Base-by-base conservation (phyloP, 64 coral and sea anemone species). In the Hydrozoanthus tunicans region DNA sequence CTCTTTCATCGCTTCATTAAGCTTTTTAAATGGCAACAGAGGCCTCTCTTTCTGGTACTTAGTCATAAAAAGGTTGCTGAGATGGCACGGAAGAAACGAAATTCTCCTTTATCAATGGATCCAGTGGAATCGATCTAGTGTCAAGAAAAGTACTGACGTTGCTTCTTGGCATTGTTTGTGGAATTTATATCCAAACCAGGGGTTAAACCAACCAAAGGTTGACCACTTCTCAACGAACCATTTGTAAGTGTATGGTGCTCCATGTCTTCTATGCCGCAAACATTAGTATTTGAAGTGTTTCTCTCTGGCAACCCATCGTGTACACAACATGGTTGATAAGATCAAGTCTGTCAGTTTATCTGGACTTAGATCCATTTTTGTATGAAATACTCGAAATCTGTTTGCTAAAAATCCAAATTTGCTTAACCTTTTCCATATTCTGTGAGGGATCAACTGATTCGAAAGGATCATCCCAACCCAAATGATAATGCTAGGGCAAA, bases 401-500 rank as follows among this genome's bases (percentile, higher is more conserved):
- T 76, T 76, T 3, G 11, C 43, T 3, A 76, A 53, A 76, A 53
- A 12, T 10, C 72, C 72, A 53, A 76, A 76, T 76, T 53, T 51
- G 72, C 27, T 76, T 58, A 79, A 57, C 53, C 53, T 79, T 79
- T 79, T 79, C 54, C 77, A 79, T 79, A 79, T 79, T 79, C 5
- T 79, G 57, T 52, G 57, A 79, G 5, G 77, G 77, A 79, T 58
- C 57, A 79, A 58, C 77, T 59, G 5, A 79, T 79, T 15, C 53
- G 77, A 79, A 79, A 79, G 55, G 77, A 79, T 58, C 77, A 79
- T 79, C 54, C 57, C 77, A 14, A 7, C 55, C 77, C 14, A 79
- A 79, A 58, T 79, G 77, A 79, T 58, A 79, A 58, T 79, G 53
- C 14, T 79, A 79, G 77, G 77, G 77, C 77, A 58, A 79, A 15